Evolutionary conservation across 2,797 vertebrate genomes (phyloP).

Genomic region (Telmatherina bonti): DNA sequence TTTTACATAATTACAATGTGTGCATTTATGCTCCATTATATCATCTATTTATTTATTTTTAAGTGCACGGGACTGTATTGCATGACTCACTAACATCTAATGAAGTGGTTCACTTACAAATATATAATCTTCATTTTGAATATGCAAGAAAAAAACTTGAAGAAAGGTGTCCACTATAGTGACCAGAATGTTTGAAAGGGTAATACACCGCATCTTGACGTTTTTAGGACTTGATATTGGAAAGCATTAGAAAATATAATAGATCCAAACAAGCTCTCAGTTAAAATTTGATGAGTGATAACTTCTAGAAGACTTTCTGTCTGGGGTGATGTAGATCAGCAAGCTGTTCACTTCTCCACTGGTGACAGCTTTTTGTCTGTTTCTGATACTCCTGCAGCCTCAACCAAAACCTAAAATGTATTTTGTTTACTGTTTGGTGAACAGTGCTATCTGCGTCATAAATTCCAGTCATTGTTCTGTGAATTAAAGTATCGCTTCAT

Average conservation of each 20-base stretch:
- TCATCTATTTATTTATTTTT: too few species aligned
- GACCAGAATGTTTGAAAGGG: too few species aligned
- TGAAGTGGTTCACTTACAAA: too few species aligned
- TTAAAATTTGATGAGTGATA: constrained; percentile 43
- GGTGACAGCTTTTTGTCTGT: constrained; percentile 59
- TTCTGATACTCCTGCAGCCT: constrained; percentile 38
- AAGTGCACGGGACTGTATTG: too few species aligned
- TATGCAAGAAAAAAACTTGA: too few species aligned
- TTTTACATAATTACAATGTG: too few species aligned
- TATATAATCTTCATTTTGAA: too few species aligned
- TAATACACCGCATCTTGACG: too few species aligned
- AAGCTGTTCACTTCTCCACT: constrained; percentile 37
- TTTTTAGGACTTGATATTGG: neutral
- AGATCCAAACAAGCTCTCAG: constrained; percentile 46
- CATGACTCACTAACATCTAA: too few species aligned
- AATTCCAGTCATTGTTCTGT: constrained; percentile 26
- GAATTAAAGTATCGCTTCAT: constrained; percentile 14
- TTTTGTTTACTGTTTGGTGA: constrained; percentile 51
- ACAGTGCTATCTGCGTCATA: constrained; percentile 51
- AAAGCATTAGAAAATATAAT: constrained; percentile 36
- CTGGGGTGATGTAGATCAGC: constrained; percentile 58
- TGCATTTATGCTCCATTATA: too few species aligned
- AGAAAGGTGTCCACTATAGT: too few species aligned
- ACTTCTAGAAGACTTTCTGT: constrained; percentile 46
- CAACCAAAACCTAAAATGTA: constrained; percentile 55